Evolutionary conservation across 2,113 vertebrate species (phyloP), one percentile per base, ranked within the genome.

Genomic region (Corythornis vintsioides): DNA sequence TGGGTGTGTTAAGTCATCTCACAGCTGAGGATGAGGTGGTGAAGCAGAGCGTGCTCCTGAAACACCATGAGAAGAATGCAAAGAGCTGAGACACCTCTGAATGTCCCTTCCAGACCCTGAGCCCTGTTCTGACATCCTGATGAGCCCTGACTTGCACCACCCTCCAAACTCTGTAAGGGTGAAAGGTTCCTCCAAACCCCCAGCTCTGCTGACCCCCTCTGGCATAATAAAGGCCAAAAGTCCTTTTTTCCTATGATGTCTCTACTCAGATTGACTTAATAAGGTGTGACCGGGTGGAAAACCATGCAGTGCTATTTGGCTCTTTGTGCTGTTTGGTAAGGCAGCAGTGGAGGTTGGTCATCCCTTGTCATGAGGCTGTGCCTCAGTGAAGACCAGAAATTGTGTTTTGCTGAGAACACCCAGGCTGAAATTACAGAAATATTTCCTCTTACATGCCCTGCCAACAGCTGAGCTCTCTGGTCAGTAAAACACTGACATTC

Each of bases 401-500:
- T 70, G 6, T 61, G 75, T 15, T 95, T 87, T 94, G 50, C 67
- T 75, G 52, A 90, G 81, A 92, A 93, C 28, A 86, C 24, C 24
- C 29, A 86, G n/a, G 64, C 63, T 42, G 79, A 89, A 84, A 84
- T 84, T 72, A 50, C 33, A 79, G 74, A 85, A 85, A 89, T 33
- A 77, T 47, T 79, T 85, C 50, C 38, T 84, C 33, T 45, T 55
- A 38, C 19, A 16, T 55, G 42, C 22, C 83, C 55, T 93, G 84
- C 63, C 86, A 92, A 59, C 28, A 92, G 19, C 6, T 0, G 0
- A 82, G 21, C 52, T 56, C 38, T 73, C 66, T 52, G 81, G 52
- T 92, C 82, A 79, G 74, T 73, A 92, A 76, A 92, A 92, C 76
- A 84, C 75, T 70, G 67, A 60, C 89, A 91, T 52, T 84, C 5